These are phyloP conservation scores for Adelges cooleyi DNA, from an alignment of 1,140 invertebrate species.

Conservation along the genomic window DNA sequence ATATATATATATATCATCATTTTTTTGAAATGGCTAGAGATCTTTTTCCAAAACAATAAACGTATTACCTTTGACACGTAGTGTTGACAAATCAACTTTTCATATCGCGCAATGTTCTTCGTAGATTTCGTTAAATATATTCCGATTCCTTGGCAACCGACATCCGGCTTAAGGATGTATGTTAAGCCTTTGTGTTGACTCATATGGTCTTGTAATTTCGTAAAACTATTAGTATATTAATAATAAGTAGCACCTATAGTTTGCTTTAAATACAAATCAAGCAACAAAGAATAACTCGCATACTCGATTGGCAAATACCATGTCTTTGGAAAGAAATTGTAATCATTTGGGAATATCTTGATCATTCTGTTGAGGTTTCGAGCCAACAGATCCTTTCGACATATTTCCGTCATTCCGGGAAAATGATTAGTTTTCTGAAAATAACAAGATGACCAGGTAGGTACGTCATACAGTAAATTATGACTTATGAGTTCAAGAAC, in stretches of 20 bases:
- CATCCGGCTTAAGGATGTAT: not conserved
- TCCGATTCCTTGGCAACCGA: not conserved
- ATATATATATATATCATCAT: too few relatives aligned
- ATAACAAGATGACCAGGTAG: constrained; percentile 63
- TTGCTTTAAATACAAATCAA: too few relatives aligned
- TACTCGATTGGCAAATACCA: constrained; percentile 87
- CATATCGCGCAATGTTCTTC: not conserved
- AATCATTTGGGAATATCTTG: constrained; percentile 73
- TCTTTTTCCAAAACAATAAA: too few relatives aligned
- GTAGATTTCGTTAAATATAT: not conserved
- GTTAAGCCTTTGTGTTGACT: not conserved
- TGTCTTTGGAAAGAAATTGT: constrained; percentile 84
- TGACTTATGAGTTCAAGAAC: too few relatives aligned
- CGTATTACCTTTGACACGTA: not conserved
- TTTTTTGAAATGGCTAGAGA: too few relatives aligned
- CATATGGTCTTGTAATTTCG: not conserved
- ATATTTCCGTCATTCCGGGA: constrained; percentile 89
- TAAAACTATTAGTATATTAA: not conserved
- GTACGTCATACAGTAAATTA: too few relatives aligned
- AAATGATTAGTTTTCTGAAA: constrained; percentile 75
- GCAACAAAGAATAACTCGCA: too few relatives aligned
- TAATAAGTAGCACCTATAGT: too few relatives aligned
- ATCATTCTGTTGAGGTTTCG: constrained; percentile 86
- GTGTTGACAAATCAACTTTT: constrained; percentile 1
- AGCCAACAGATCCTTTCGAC: constrained; percentile 84